These are phyloP conservation scores for Cryptotermes secundus DNA, from an alignment of 1,140 invertebrate species.

Conservation along the genomic window DNA sequence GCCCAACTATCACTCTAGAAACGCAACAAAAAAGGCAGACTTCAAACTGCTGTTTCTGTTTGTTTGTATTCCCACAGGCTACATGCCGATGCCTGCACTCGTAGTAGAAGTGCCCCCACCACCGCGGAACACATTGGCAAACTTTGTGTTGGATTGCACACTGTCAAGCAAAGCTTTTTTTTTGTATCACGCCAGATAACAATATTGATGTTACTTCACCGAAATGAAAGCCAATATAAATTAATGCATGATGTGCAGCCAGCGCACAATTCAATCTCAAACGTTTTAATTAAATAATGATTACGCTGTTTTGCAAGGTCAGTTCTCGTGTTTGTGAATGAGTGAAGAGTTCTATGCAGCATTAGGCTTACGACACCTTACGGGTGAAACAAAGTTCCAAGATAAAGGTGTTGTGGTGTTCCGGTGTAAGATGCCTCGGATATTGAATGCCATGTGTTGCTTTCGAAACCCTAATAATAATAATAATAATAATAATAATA, in stretches of 20 bases:
- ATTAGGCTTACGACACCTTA: no score
- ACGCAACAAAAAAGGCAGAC: background rate
- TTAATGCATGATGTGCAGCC: background rate
- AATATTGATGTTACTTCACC: background rate
- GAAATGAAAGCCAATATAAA: background rate
- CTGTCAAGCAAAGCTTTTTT: background rate
- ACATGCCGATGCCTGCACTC: background rate
- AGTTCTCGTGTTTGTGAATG: background rate
- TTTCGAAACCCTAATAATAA: no score
- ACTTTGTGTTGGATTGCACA: background rate
- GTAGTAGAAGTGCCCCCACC: background rate
- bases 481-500: no score
- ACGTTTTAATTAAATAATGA: background rate
- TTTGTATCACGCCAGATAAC: background rate
- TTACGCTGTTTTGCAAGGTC: background rate
- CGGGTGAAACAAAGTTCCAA: no score
- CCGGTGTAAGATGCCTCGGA: no score
- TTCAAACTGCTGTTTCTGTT: constrained; percentile 17
- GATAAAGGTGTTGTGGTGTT: no score
- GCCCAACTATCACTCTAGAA: background rate
- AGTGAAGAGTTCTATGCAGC: background rate
- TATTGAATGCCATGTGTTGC: no score
- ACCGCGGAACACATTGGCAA: background rate
- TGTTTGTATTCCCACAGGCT: background rate
- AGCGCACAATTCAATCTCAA: background rate